Conservation (phyloP, 2,113 vertebrate genomes). For the Rhinogobius similis region DNA sequence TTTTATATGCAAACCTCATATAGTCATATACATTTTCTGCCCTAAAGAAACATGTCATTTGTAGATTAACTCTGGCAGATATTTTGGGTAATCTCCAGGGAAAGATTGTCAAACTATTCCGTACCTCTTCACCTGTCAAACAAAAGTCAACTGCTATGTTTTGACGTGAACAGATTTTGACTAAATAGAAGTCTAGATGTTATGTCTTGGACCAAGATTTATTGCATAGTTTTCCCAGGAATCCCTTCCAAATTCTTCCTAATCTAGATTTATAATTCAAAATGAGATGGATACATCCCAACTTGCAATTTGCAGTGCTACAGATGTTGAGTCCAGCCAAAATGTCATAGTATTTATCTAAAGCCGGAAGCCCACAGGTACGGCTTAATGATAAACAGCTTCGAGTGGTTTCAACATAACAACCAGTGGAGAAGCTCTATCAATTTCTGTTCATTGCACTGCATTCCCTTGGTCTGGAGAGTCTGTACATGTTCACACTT, state of each 20-base stretch:
- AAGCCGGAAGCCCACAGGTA: background rate
- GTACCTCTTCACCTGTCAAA: background rate
- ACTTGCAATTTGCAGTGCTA: background rate
- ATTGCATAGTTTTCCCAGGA: background rate
- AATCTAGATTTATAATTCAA: background rate
- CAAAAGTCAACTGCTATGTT: background rate
- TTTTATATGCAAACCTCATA: background rate
- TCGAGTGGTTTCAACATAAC: constrained; percentile 7
- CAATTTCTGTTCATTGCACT: constrained; percentile 7
- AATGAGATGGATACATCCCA: background rate
- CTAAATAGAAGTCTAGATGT: background rate
- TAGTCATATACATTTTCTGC: background rate
- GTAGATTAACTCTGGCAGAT: background rate
- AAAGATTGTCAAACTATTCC: background rate
- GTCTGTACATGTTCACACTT: constrained; percentile 23
- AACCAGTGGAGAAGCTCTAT: background rate
- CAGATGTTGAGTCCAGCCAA: background rate
- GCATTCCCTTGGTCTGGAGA: constrained; percentile 14
- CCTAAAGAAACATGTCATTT: background rate
- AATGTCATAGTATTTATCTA: background rate
- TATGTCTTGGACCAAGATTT: background rate
- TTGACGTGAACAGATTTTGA: background rate
- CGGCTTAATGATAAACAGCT: too few relatives aligned
- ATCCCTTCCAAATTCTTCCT: background rate
- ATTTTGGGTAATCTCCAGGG: background rate